These are phyloP conservation scores for Rallus crepitans DNA, from an alignment of 2,797 vertebrate genomes.

Conservation along the genomic window DNA sequence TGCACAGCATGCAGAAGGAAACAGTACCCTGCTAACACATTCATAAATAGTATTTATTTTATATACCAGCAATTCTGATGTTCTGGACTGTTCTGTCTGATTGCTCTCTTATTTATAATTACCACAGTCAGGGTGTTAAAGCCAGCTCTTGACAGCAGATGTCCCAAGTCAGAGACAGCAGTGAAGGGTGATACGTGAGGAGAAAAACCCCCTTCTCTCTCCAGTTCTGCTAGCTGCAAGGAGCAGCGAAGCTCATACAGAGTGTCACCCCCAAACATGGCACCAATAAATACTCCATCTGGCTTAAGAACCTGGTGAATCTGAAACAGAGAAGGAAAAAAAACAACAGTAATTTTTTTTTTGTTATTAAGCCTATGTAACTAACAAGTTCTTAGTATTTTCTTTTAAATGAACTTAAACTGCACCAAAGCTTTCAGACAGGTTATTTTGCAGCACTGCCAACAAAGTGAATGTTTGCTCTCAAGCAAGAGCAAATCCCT, in stretches of 20 bases:
- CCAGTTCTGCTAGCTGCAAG: conserved; percentile 91
- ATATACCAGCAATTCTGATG: neutral
- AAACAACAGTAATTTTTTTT: rapidly evolving
- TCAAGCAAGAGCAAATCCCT: neutral
- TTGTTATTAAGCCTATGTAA: neutral
- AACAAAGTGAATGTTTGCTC: no score
- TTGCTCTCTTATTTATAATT: conserved; percentile 50
- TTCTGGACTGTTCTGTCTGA: neutral
- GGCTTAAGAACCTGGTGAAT: conserved; percentile 91
- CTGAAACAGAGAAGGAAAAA: conserved; percentile 70
- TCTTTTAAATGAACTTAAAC: neutral
- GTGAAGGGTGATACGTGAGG: conserved; percentile 93
- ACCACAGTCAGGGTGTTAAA: conserved; percentile 97
- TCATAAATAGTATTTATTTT: neutral
- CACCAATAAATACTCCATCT: conserved; percentile 92
- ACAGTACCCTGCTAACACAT: neutral
- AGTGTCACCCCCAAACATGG: conserved; percentile 92
- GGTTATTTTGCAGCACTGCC: no score
- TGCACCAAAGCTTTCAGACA: neutral
- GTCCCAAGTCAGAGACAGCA: conserved; percentile 89
- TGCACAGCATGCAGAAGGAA: rapidly evolving
- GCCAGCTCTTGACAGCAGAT: conserved; percentile 90
- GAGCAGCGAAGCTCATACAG: conserved; percentile 94
- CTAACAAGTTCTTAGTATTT: neutral
- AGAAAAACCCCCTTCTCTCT: conserved; percentile 93